Percentiles rank a stretch among this genome's conserved stretches.
phyloP scores from a whole-genome alignment of 2,113 vertebrate species.

The Atlantisia rogersi region DNA sequence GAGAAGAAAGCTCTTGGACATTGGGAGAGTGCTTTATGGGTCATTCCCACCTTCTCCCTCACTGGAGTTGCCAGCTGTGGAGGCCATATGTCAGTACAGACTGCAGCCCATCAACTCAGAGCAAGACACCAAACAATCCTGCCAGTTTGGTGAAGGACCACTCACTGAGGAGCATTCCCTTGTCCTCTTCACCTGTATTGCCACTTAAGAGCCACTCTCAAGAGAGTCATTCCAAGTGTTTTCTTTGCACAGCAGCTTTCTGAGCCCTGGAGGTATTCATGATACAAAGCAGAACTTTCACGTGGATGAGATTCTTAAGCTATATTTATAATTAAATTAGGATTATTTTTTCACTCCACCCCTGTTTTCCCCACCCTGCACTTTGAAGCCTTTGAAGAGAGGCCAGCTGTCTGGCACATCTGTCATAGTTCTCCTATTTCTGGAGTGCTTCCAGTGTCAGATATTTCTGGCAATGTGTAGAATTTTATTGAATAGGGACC shows the following conservation, averaged over 20 bases:
- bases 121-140: neutral
- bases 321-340: constrained; percentile 8
- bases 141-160: neutral
- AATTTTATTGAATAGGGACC: rapidly evolving
- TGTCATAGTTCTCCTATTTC: neutral
- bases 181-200: neutral
- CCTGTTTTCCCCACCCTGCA: constrained; percentile 2
- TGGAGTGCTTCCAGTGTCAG: neutral
- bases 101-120: neutral
- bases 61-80: neutral
- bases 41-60: neutral
- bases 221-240: neutral
- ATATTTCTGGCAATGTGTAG: neutral
- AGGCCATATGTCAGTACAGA: rapidly evolving
- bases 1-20: neutral
- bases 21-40: neutral
- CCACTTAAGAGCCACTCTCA: neutral
- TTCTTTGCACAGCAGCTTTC: constrained; percentile 10
- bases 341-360: constrained; percentile 36
- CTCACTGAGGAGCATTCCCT: neutral
- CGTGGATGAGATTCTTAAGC: constrained; percentile 27
- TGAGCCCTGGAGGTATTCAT: neutral
- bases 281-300: neutral
- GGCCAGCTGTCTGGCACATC: neutral
- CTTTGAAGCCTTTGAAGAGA: constrained; percentile 23